A percentile compares a stretch with the other conserved stretches of the same genome.
Evolutionary conservation across 30 jellyfish, hydroid and myxozoan genomes (phyloP).

Genomic region (Nemopilema nomurai): DNA sequence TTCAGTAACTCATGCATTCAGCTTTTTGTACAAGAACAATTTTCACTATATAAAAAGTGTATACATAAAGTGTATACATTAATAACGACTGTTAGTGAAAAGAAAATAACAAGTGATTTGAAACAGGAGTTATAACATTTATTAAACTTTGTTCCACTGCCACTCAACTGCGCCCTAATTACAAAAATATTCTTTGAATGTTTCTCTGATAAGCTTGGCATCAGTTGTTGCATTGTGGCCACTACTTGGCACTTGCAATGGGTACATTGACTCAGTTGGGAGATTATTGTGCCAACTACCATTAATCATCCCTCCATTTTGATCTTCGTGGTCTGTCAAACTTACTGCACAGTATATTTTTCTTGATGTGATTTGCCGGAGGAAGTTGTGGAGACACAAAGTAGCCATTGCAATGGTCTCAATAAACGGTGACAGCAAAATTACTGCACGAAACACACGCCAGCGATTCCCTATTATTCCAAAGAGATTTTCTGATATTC

Average conservation of each 20-base stretch:
- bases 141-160: constrained; percentile 14
- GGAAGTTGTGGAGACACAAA: neutral
- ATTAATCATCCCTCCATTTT: neutral
- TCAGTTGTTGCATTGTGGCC: neutral
- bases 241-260: neutral
- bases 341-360: neutral
- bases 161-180: constrained; percentile 20
- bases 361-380: neutral
- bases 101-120: no score
- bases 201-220: constrained; percentile 1
- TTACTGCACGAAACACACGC: neutral
- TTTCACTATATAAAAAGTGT: no score
- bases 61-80: no score
- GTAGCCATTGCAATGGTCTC: neutral
- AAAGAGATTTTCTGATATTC: neutral
- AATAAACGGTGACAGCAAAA: no score
- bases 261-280: neutral
- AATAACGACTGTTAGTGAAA: no score
- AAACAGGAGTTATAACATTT: no score
- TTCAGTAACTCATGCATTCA: no score
- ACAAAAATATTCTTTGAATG: neutral
- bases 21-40: no score
- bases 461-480: constrained; percentile 11
- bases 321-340: neutral
- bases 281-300: neutral